Evolutionary conservation across 2,113 vertebrate species (phyloP), one percentile per base, ranked within the genome.

Genomic region (Pica pica): DNA sequence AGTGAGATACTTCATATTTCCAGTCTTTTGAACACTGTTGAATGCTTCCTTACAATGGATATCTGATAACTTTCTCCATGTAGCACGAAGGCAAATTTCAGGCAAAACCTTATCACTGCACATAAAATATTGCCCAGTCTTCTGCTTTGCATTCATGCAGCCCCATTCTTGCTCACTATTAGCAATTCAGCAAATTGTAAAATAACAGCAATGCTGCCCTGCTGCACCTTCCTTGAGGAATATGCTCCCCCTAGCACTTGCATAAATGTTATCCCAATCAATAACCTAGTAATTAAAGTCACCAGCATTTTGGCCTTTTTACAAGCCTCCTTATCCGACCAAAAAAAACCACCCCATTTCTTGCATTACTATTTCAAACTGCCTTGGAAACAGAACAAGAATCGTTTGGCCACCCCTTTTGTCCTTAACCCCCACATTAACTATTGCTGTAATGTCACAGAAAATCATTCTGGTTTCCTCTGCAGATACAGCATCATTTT

Each of bases 211-310:
- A 21, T 39, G 28, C 79, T 47, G 53, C 11, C 1, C 41, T 90
- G n/a, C 37, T 76, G 76, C 50, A 49, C 64, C 77, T 88, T 91
- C 56, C 68, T 95, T 8, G 28, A 89, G 88, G 88, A 95, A 91
- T 60, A 81, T 9, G 35, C 63, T 96, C 83, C 77, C 61, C 19
- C 63, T 67, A 92, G 77, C 52, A 79, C 83, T 65, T 93, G 71
- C 92, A 89, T 92, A 97, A 97, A 95, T 86, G 85, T 92, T 95
- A 95, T 86, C 68, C 88, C 91, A 95, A 94, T 96, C 95, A 94
- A 97, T 97, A 96, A 88, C 30, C 41, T 46, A 42, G 77, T 87
- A 95, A 97, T 97, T 96, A 93, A 96, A 93, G 31, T 73, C 71
- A 86, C 41, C 56, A 70, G 60, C 15, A 49, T 77, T 89, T 35